These are phyloP conservation scores for Amphibalanus amphitrite DNA, from an alignment of 1,140 invertebrate genomes.

Conservation along the genomic window DNA sequence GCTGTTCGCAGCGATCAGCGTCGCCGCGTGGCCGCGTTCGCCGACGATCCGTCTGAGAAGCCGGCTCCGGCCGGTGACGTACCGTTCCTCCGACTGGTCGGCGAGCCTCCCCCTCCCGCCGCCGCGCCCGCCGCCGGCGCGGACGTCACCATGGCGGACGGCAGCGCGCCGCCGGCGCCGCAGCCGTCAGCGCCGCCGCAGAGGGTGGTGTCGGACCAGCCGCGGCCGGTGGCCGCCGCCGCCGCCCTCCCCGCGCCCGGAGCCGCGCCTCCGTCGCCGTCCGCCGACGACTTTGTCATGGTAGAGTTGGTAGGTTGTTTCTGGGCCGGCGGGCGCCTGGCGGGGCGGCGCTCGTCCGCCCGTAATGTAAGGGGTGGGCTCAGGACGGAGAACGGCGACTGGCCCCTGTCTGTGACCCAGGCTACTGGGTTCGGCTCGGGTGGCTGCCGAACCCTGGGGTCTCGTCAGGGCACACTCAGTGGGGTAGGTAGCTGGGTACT, in stretches of 20 bases:
- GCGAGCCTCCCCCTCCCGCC: background rate
- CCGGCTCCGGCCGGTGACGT: background rate
- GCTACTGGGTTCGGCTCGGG: no score
- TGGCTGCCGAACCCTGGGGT: no score
- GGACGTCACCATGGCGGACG: background rate
- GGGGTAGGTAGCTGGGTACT: no score
- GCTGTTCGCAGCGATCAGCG: background rate
- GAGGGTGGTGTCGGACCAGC: background rate
- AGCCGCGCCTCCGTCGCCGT: slow-evolving; percentile 13
- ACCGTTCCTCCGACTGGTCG: background rate
- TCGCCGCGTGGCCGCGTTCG: background rate
- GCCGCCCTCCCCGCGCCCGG: slow-evolving; percentile 1
- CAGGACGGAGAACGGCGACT: no score
- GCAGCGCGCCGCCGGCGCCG: slow-evolving; percentile 9
- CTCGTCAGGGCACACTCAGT: no score
- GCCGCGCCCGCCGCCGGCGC: background rate
- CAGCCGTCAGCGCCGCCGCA: background rate
- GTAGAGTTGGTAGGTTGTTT: slow-evolving; percentile 45
- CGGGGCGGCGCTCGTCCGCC: background rate
- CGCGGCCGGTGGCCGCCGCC: background rate
- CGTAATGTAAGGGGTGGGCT: no score
- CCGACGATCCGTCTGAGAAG: background rate
- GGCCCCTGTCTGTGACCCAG: no score
- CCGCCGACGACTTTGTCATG: slow-evolving; percentile 50
- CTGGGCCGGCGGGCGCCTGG: slow-evolving; percentile 12